Conservation (phyloP, 2,797 vertebrate species). For the Microctenopoma lineatum region DNA sequence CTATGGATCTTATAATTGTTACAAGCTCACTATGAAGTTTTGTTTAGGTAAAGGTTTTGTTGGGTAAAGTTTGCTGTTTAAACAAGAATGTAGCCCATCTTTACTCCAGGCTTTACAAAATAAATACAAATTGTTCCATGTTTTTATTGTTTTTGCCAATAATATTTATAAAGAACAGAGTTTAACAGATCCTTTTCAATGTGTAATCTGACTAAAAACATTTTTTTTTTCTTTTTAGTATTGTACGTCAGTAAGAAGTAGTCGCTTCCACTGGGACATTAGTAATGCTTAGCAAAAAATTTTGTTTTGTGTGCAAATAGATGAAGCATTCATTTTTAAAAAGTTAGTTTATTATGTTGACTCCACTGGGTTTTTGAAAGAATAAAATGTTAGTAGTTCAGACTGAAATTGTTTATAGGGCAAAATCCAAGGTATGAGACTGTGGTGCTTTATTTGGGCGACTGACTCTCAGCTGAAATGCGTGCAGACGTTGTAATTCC, state of each 20-base stretch:
- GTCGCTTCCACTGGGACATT: neutral
- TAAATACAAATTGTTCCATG: neutral
- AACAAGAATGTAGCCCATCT: neutral
- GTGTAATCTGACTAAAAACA: neutral
- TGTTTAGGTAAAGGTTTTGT: neutral
- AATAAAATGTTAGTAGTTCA: slow-evolving; percentile 19
- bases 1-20: neutral
- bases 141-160: neutral
- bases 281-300: neutral
- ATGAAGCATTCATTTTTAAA: neutral
- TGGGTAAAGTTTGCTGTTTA: neutral
- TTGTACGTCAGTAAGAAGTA: neutral
- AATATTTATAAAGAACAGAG: neutral
- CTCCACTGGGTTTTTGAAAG: neutral
- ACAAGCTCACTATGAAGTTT: neutral
- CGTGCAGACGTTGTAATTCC: slow-evolving; percentile 59
- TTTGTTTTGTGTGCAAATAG: neutral
- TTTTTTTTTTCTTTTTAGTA: neutral
- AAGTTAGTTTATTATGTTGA: neutral
- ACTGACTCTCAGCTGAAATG: slow-evolving; percentile 71
- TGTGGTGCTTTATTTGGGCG: slow-evolving; percentile 44
- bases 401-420: slow-evolving; percentile 10
- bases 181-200: neutral
- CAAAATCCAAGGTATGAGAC: slow-evolving; percentile 49
- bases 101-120: slow-evolving; percentile 6